Evolutionary conservation across 2,888 invertebrate species (phyloP).

Genomic region (Tanaodytes sp.): DNA sequence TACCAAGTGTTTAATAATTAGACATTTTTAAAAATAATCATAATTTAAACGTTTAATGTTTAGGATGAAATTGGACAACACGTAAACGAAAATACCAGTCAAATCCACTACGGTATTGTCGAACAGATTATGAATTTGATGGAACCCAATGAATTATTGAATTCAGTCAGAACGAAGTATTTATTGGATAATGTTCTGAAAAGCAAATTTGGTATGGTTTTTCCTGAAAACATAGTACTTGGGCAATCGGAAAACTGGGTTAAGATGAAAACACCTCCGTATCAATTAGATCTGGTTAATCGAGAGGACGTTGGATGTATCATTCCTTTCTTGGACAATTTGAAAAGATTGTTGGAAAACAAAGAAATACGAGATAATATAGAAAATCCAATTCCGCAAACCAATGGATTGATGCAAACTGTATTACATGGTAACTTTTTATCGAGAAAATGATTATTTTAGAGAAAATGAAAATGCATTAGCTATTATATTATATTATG

Average conservation of each 20-base stretch:
- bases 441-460: not conserved
- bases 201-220: not conserved
- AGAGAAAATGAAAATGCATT: not conserved
- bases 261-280: not conserved
- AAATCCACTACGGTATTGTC: too few species aligned
- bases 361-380: not conserved
- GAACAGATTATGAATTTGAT: too few species aligned
- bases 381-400: not conserved
- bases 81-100: too few species aligned
- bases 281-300: not conserved
- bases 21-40: too few species aligned
- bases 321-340: not conserved
- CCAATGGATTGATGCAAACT: not conserved
- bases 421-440: slow-evolving; percentile 1
- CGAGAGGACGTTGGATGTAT: not conserved
- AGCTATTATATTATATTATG: slow-evolving; percentile 4
- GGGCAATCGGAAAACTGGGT: not conserved
- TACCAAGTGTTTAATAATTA: too few species aligned
- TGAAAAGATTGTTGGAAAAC: not conserved
- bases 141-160: too few species aligned
- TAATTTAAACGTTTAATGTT: too few species aligned
- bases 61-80: too few species aligned
- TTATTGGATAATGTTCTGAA: not conserved
- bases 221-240: not conserved
- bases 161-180: not conserved